Percentiles rank a stretch among this genome's conserved stretches.
These are phyloP conservation scores for Hydraecia micacea DNA, from an alignment of 2,888 invertebrate species.

Conservation along the genomic window DNA sequence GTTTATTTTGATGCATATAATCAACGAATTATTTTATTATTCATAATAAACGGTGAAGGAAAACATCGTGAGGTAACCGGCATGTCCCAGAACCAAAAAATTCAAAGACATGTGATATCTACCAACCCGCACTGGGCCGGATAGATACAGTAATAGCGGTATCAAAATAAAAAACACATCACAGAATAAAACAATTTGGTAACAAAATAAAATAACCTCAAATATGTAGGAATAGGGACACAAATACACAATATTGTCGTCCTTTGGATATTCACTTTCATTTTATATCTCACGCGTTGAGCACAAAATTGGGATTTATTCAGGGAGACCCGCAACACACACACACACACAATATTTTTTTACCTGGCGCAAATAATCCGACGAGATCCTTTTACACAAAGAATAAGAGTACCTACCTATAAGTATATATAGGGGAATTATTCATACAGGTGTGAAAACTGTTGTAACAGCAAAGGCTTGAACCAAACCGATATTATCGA, in stretches of 20 bases:
- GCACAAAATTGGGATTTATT: too few species aligned
- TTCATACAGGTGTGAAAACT: constrained; percentile 21
- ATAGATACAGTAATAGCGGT: neutral
- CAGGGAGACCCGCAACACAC: constrained; percentile 24
- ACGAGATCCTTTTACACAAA: constrained; percentile 34
- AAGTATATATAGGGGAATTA: neutral
- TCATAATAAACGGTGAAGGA: too few species aligned
- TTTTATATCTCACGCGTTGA: constrained; percentile 31
- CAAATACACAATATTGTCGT: constrained; percentile 21
- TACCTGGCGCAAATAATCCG: constrained; percentile 34
- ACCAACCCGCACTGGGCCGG: too few species aligned
- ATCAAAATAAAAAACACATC: constrained; percentile 27
- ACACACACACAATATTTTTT: constrained; percentile 35
- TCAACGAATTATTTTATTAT: too few species aligned
- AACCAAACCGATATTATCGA: constrained; percentile 8
- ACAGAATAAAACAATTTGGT: constrained; percentile 19
- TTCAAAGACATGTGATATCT: too few species aligned
- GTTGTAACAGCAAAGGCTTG: neutral
- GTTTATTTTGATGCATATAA: neutral
- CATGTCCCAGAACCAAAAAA: too few species aligned
- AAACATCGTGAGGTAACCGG: too few species aligned
- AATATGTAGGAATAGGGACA: constrained; percentile 27
- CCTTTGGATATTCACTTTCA: constrained; percentile 46
- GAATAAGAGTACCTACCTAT: neutral
- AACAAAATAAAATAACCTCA: constrained; percentile 30